Evolutionary conservation across 2,888 invertebrate species (phyloP).

Genomic region (Prosopocoilus inquinatus): DNA sequence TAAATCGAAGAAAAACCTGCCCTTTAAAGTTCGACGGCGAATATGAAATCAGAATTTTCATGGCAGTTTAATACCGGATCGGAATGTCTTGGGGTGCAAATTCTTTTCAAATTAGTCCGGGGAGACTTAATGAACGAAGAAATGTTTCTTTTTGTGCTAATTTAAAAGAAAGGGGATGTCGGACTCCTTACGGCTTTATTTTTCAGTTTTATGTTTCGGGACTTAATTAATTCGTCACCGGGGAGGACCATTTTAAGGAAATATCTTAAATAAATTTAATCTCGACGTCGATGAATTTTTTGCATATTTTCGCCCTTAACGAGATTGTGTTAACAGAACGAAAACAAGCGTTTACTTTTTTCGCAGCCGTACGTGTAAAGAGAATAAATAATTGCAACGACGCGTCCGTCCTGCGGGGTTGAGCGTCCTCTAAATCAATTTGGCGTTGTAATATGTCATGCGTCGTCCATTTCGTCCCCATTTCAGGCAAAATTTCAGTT

Average conservation of each 20-base stretch:
- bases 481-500: conserved; percentile 15
- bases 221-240: conserved; percentile 53
- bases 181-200: conserved; percentile 45
- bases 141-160: conserved; percentile 53
- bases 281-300: conserved; percentile 42
- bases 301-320: conserved; percentile 30
- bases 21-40: conserved; percentile 8
- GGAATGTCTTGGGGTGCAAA: conserved; percentile 51
- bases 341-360: conserved; percentile 1
- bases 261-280: conserved; percentile 46
- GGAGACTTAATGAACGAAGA: conserved; percentile 53
- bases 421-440: conserved; percentile 16
- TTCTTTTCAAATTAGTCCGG: conserved; percentile 52
- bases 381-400: conserved; percentile 2
- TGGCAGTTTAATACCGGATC: conserved; percentile 35
- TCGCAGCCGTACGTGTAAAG: conserved; percentile 1
- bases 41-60: conserved; percentile 37
- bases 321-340: background rate
- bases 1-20: no score
- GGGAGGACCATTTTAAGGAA: conserved; percentile 32
- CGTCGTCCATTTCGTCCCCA: conserved; percentile 13
- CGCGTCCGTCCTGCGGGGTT: background rate
- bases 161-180: conserved; percentile 46
- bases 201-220: conserved; percentile 44
- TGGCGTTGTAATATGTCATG: conserved; percentile 17